Evolutionary conservation across 1,140 invertebrate species (phyloP), one percentile per base, ranked within the genome.

Genomic region (Caenorhabditis briggsae): DNA sequence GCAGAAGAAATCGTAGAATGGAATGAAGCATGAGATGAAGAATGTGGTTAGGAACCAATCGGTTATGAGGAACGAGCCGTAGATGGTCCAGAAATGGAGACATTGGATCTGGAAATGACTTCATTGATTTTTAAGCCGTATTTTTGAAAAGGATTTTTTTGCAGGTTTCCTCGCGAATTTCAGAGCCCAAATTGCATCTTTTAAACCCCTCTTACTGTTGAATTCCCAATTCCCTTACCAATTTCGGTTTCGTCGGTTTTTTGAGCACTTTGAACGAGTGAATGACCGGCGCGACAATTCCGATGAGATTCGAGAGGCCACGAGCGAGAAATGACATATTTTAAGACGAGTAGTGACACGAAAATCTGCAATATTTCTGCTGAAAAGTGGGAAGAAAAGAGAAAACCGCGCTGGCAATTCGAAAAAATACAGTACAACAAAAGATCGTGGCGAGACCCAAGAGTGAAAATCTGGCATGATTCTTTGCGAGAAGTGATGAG

Each of bases 191-290:
- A n/a, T n/a, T n/a, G n/a, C n/a, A n/a, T n/a, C n/a, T n/a, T n/a
- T n/a, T n/a, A n/a, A n/a, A n/a, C n/a, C n/a, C n/a, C n/a, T n/a
- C n/a, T n/a, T n/a, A n/a, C n/a, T n/a, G n/a, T n/a, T n/a, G n/a
- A n/a, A n/a, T n/a, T n/a, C n/a, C n/a, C n/a, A n/a, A n/a, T n/a
- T 20, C 33, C 11, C 59, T 46, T 18, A 78, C 70, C 70, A 78
- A 23, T 78, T 53, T 78, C 18, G 70, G 70, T 78, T 50, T 78
- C 20, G 70, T 78, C 70, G 70, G 70, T 14, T 78, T 78, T 43
- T 78, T 78, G 11, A 78, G 46, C 70, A 78, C 70, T 78, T 78
- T 78, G 70, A 78, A 78, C 46, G 70, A 78, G n/a, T 53, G 46
- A 50, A 78, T 12, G 43, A 78, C 70, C 6, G 70, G 70, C 6